phyloP scores from a whole-genome alignment of 2,888 invertebrate species.

The Scrobipalpa costella region DNA sequence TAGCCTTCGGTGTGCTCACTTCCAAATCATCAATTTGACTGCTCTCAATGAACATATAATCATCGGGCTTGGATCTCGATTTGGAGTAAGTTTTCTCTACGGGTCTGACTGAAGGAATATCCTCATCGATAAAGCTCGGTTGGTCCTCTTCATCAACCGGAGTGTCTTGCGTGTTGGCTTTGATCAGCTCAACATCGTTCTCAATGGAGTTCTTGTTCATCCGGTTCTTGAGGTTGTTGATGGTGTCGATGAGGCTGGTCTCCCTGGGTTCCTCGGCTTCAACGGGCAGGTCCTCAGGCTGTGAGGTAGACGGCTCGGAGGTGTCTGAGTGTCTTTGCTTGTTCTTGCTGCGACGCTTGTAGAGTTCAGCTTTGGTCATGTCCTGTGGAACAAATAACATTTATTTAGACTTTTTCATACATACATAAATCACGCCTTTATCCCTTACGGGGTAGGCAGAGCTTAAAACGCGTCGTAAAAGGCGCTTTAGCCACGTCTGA shows the following conservation, averaged over 20 bases:
- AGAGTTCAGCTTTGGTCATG: slow-evolving; percentile 75
- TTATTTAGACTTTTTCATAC: no score
- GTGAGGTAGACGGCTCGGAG: slow-evolving; percentile 54
- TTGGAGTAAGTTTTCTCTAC: slow-evolving; percentile 72
- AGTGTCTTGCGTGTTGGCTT: slow-evolving; percentile 64
- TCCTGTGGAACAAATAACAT: slow-evolving; percentile 50
- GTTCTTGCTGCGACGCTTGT: slow-evolving; percentile 72
- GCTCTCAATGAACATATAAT: slow-evolving; percentile 71
- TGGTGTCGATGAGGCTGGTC: slow-evolving; percentile 54
- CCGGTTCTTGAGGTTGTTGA: slow-evolving; percentile 60
- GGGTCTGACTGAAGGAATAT: slow-evolving; percentile 64
- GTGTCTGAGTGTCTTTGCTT: slow-evolving; percentile 61
- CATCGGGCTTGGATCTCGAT: slow-evolving; percentile 67
- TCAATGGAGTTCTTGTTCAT: slow-evolving; percentile 70
- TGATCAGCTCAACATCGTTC: slow-evolving; percentile 68
- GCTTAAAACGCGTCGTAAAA: no score
- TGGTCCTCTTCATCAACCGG: slow-evolving; percentile 53
- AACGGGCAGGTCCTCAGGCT: slow-evolving; percentile 32
- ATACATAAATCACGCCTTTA: no score
- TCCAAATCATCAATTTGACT: slow-evolving; percentile 65
- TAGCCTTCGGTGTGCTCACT: slow-evolving; percentile 62
- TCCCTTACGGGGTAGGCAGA: no score
- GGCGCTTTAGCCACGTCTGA: no score
- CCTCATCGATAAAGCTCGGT: slow-evolving; percentile 54
- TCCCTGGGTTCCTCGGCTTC: slow-evolving; percentile 47